These are phyloP conservation scores for Drosophila bocqueti DNA, from an alignment of 1,140 invertebrate species.

Conservation along the genomic window DNA sequence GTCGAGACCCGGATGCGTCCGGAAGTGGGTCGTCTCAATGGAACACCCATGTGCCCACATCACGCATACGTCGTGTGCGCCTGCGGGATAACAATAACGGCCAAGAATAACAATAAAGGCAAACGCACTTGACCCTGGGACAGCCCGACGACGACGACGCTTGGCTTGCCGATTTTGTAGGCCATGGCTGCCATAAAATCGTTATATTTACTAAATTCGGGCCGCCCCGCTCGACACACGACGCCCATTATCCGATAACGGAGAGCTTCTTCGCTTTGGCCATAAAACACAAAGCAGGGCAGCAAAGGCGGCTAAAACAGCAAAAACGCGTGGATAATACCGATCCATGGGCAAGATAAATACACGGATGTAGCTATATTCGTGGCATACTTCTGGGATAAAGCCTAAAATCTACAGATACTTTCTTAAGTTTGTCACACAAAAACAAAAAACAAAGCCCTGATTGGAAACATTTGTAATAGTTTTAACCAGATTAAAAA, in stretches of 20 bases:
- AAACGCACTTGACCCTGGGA: slow-evolving; percentile 47
- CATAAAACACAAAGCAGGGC: slow-evolving; percentile 27
- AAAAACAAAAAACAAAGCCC: no score
- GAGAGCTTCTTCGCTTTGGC: slow-evolving; percentile 25
- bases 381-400: slow-evolving; percentile 27
- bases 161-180: slow-evolving; percentile 40
- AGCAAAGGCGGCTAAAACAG: slow-evolving; percentile 20
- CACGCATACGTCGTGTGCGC: slow-evolving; percentile 64
- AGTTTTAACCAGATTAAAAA: background rate
- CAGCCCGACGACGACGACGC: slow-evolving; percentile 8
- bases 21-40: slow-evolving; percentile 48
- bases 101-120: slow-evolving; percentile 23
- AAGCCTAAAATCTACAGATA: no score
- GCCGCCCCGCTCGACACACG: slow-evolving; percentile 26
- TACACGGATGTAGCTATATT: background rate
- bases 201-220: slow-evolving; percentile 26
- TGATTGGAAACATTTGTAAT: background rate
- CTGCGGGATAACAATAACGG: slow-evolving; percentile 48
- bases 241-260: slow-evolving; percentile 40
- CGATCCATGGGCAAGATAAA: background rate
- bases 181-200: slow-evolving; percentile 46
- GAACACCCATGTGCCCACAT: slow-evolving; percentile 35
- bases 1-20: slow-evolving; percentile 31
- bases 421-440: background rate
- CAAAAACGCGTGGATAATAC: slow-evolving; percentile 15